Evolutionary conservation across 1,140 invertebrate genomes (phyloP), one percentile per base, ranked within the genome.

Genomic region (Brachionus manjavacas): DNA sequence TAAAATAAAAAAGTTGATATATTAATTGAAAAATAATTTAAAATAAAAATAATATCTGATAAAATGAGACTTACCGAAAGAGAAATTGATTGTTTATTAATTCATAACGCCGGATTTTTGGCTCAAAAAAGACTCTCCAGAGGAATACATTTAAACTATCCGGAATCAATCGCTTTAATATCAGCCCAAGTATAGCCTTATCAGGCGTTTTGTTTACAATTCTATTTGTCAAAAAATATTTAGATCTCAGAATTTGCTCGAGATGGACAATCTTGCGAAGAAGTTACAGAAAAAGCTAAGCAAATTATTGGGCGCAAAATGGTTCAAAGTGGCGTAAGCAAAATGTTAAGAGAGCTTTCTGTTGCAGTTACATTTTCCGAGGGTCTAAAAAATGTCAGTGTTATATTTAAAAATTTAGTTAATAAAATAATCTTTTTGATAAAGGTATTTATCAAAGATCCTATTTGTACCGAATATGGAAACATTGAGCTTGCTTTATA

Each of bases 361-460:
- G 84, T 90, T 8, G 89, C 89, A 74, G 88, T 87, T 16, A 89
- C 89, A 1, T 90, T 90, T 86, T 87, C 88, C 0, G 89, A 90
- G 85, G 89, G 89, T 25, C 88, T 88, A 23, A 90, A 90, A 86
- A 76, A 89, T 85, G 89, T 90, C 84, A 49, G 84, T 35, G 12
- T n/a, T 83, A 43, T 70, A 23, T 39, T 68, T 16, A 46, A 52
- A 11, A 9, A 20, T 79, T 80, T 60, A 3, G 23, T 52, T 70
- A 9, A 2, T 31, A 84, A 83, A 6, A 35, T 7, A 35, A 35
- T 35, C 31, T 35, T 35, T 6, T 35, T 84, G 88, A 88, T 87
- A 88, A 12, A 89, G 88, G 23, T 72, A 3, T 39, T 3, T 16
- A 86, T 90, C 12, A 87, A 89, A 74, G 85, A 86, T 31, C 89